Evolutionary conservation across 2,888 invertebrate species (phyloP), one percentile per base, ranked within the genome.

Genomic region (Drosophila longiperda): DNA sequence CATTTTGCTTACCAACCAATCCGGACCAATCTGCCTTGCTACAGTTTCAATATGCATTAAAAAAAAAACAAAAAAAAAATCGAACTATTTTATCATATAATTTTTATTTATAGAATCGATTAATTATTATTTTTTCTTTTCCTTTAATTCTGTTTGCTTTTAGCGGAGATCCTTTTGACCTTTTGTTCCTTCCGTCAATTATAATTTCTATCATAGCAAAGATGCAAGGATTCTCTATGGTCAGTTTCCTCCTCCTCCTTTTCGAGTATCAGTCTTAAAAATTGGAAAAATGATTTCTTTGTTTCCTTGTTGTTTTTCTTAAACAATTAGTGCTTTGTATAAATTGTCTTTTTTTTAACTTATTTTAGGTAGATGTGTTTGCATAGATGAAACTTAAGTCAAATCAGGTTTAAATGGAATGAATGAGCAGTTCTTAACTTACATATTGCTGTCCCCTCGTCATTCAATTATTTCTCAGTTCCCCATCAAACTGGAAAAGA

Each of bases 401-500:
- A 9, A 9, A 12, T 23, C 49, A 26, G 17, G 26, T 29, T 29
- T 17, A 17, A 49, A 26, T 3, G 29, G 49, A 26, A 26, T 29
- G 26, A 49, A 29, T 29, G 26, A 29, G 17, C 17, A 29, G 9
- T 49, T 49, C 64, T 67, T 64, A 42, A 42, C 55, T 68, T 53
- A 26, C 40, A 67, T 57, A 32, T 42, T 42, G 34, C 29, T 54
- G n/a, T n/a, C 29, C 29, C n/a, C 11, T n/a, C n/a, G 29, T 29
- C 6, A n/a, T 12, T n/a, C 11, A 29, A 29, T n/a, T 29, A 11
- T n/a, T 26, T 26, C 38, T 49, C 53, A 53, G 36, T 52, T 52
- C 32, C 26, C 29, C 49, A n/a, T n/a, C 8, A 42, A 69, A 62
- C 32, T 78, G 79, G 78, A 59, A 75, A 75, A 78, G 61, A 68